These are phyloP conservation scores for Hypocryptadius cinnamomeus DNA, from an alignment of 2,113 vertebrate genomes.

Conservation along the genomic window DNA sequence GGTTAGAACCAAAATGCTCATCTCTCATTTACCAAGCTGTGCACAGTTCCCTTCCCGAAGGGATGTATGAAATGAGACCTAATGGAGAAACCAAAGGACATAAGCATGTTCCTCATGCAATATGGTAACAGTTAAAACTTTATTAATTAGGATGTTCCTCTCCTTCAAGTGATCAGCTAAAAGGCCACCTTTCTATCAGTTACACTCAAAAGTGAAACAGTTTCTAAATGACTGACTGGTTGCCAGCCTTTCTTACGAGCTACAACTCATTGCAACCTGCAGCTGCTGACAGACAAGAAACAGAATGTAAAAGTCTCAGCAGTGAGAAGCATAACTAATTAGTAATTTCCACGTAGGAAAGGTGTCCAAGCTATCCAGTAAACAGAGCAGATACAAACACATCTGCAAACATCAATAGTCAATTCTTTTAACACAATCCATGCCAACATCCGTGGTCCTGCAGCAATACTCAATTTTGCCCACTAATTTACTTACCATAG, in stretches of 20 bases:
- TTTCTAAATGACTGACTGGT: background rate
- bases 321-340: background rate
- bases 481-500: background rate
- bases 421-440: background rate
- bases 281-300: background rate
- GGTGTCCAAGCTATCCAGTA: background rate
- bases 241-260: background rate
- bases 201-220: background rate
- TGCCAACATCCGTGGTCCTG: background rate
- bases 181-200: background rate
- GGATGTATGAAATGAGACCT: background rate
- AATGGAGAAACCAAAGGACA: background rate
- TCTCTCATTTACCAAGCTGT: background rate
- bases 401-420: background rate
- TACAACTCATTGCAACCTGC: background rate
- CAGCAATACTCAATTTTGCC: background rate
- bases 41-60: background rate
- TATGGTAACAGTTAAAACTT: background rate
- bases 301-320: background rate
- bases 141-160: background rate
- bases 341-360: background rate
- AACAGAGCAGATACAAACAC: background rate
- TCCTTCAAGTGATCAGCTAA: background rate
- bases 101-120: background rate
- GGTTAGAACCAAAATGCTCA: background rate